Evolutionary conservation across 2,113 vertebrate species (phyloP), one percentile per base, ranked within the genome.

Genomic region (Tursiops truncatus): DNA sequence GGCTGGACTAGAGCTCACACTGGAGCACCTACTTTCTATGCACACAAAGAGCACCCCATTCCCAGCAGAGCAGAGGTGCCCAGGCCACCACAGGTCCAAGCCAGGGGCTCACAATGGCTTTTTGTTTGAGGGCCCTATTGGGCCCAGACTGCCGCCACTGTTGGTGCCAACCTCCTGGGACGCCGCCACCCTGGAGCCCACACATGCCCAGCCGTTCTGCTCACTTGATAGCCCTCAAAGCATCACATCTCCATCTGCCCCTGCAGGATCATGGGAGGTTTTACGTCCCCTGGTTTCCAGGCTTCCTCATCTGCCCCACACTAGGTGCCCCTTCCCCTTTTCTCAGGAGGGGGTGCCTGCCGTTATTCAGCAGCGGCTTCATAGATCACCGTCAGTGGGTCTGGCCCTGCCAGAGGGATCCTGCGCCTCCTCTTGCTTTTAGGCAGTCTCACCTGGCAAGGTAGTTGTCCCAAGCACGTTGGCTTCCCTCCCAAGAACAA

Each of bases 111-210:
- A 67, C 53, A 26, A 25, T 38, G 73, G 79, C 41, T 50, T 92
- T 95, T 67, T 91, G 91, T 96, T 80, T 90, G 58, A 92, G 74
- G 80, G 70, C 58, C 60, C 50, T 14, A 0, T 89, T 38, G 63
- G 71, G 41, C 74, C 79, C 44, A 86, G 89, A 56, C 68, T 79
- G 62, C 92, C 33, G 5, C 89, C 68, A 25, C 58, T 50, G 17
- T 84, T 84, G 94, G 89, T 96, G 89, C 97, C 95, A 65, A 31
- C 91, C 89, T 95, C 81, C 89, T 56, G 70, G 82, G 87, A 92
- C 87, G 71, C 83, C 21, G 58, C 79, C 89, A 44, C 89, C 71
- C 47, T 58, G 74, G 86, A 93, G 60, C 65, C 58, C 28, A 38
- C 20, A 33, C 67, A 26, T 17, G 21, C 63, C 90, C 87, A 74